Conservation (phyloP, 2,113 vertebrate species). For the Pygoscelis adeliae region DNA sequence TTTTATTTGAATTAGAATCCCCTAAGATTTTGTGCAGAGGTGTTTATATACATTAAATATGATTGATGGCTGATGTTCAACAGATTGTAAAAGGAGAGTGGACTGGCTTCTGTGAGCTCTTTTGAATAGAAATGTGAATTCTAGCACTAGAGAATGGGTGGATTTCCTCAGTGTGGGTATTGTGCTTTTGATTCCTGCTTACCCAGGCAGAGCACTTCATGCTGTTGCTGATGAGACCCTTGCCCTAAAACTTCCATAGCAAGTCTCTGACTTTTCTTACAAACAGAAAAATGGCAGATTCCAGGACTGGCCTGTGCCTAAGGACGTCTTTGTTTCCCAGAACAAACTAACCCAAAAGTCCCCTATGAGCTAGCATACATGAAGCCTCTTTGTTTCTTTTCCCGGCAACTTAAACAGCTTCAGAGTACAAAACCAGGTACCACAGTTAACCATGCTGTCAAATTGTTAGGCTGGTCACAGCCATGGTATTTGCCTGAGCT, state of each 20-base stretch:
- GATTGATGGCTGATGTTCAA: neutral
- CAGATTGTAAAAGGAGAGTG: neutral
- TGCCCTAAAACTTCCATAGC: neutral
- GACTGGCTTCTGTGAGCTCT: neutral
- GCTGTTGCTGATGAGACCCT: neutral
- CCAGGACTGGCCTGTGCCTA: neutral
- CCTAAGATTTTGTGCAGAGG: neutral
- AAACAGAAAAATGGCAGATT: neutral
- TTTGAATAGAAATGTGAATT: neutral
- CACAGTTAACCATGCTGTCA: neutral
- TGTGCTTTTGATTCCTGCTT: neutral
- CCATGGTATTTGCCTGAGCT: neutral
- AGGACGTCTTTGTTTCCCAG: neutral
- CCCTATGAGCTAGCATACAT: neutral
- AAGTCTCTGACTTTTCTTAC: neutral
- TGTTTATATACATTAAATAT: slow-evolving; percentile 34
- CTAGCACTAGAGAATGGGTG: neutral
- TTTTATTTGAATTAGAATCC: slow-evolving; percentile 28
- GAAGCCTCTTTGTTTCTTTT: neutral
- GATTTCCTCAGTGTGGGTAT: neutral
- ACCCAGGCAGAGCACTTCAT: neutral
- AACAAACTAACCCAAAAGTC: neutral
- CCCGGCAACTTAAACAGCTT: neutral
- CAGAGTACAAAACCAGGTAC: neutral
- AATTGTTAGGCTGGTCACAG: neutral